A percentile compares a stretch with the other conserved stretches of the same genome.
These are phyloP conservation scores for Metridium senile DNA, from an alignment of 92 coral and sea anemone species.

Conservation along the genomic window DNA sequence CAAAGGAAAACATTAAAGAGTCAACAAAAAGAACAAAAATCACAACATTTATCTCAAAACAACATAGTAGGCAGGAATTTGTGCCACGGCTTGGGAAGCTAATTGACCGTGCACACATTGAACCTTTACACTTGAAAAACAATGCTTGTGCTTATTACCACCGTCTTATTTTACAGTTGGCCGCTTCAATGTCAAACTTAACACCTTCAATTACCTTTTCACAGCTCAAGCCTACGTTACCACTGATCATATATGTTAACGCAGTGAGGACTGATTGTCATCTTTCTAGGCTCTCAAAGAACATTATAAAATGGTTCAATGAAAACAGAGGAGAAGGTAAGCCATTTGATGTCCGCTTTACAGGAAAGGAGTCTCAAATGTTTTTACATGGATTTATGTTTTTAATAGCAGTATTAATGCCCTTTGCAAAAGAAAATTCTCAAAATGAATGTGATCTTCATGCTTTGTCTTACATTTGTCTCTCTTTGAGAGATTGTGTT, in stretches of 20 bases:
- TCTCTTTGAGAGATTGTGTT: too few relatives aligned
- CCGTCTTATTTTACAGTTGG: conserved; percentile 29
- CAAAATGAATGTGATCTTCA: too few relatives aligned
- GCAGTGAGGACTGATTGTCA: conserved; percentile 22
- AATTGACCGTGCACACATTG: conserved; percentile 3
- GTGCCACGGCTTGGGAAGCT: neutral
- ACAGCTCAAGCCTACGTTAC: conserved; percentile 40
- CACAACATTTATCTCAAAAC: too few relatives aligned
- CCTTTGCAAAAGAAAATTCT: too few relatives aligned
- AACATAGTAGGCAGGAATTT: neutral
- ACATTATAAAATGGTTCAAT: conserved; percentile 45
- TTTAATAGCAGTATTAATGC: too few relatives aligned
- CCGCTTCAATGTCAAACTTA: conserved; percentile 36
- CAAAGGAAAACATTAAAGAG: conserved; percentile 9
- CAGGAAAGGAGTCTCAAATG: conserved; percentile 48
- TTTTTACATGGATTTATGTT: too few relatives aligned
- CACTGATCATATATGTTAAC: conserved; percentile 27
- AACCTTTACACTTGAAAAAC: conserved; percentile 58
- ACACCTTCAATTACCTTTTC: conserved; percentile 19
- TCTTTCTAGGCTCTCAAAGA: conserved; percentile 32
- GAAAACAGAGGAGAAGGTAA: too few relatives aligned
- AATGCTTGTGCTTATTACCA: conserved; percentile 61
- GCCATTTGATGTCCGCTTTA: conserved; percentile 49
- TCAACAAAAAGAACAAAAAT: too few relatives aligned
- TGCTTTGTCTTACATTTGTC: too few relatives aligned